Percentiles rank a stretch among this genome's conserved stretches.
These are phyloP conservation scores for Sisor rabdophorus DNA, from an alignment of 2,113 vertebrate genomes.

Conservation along the genomic window DNA sequence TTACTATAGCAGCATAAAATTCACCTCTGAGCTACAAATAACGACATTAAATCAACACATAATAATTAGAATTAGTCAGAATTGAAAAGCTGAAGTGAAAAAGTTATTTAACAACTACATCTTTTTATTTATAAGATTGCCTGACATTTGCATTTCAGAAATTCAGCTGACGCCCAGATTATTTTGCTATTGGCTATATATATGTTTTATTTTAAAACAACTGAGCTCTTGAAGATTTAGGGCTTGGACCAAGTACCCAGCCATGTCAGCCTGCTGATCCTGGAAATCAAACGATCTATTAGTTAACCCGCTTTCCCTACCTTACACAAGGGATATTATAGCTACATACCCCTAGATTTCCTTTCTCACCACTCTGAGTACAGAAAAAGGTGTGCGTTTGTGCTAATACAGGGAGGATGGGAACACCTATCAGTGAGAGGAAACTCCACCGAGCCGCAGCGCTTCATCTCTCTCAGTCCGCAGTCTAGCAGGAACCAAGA, in stretches of 20 bases:
- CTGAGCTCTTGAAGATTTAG: too few relatives aligned
- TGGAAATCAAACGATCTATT: too few relatives aligned
- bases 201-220: too few relatives aligned
- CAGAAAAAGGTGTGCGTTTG: neutral
- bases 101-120: neutral
- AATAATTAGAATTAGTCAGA: neutral
- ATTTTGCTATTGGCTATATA: too few relatives aligned
- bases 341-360: neutral
- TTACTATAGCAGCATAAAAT: neutral
- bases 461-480: conserved; percentile 25
- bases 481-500: conserved; percentile 44
- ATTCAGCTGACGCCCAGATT: too few relatives aligned
- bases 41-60: neutral
- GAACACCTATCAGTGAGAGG: conserved; percentile 85
- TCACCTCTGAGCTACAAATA: neutral
- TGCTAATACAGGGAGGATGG: conserved; percentile 84
- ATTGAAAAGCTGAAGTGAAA: neutral
- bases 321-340: too few relatives aligned
- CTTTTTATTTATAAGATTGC: neutral
- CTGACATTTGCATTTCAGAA: neutral
- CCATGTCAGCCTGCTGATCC: too few relatives aligned
- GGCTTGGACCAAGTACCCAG: too few relatives aligned
- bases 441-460: conserved; percentile 72
- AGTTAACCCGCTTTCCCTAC: too few relatives aligned
- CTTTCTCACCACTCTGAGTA: neutral